Base-by-base conservation (phyloP, 2,888 invertebrate species). In the Caenorhabditis panamensis region DNA sequence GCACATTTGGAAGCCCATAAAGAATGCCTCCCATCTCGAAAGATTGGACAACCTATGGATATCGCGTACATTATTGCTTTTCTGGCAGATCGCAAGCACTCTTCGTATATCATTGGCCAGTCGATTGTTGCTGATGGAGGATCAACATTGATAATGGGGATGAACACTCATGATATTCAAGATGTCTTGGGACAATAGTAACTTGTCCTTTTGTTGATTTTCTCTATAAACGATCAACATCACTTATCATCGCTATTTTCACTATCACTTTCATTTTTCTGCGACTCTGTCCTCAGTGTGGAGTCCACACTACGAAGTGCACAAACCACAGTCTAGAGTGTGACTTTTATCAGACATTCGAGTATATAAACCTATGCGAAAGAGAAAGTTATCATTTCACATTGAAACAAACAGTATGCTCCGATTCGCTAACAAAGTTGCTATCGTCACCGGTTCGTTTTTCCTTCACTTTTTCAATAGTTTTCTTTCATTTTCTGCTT, bases 31-130 rank as follows among this genome's bases (percentile, higher is more conserved):
- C 82, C 82, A 9, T 16, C 22, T 20, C 22, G 56, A 24, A 16
- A n/a, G 4, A 54, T 62, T 9, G 71, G 24, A 6, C 16, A 62
- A 13, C 62, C 62, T 0, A 44, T 56, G 20, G 62, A 71, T n/a
- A 62, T 71, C 44, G 71, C 61, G 3, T 28, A 62, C 22, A 53
- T 71, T 11, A 62, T 62, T 9, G 71, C 62, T 5, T 78, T 78
- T 51, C 59, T 78, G 53, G 69, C 71, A 13, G 69, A 77, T 20
- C 58, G 71, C 22, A 58, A 36, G 18, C 44, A 59, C 0, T 71
- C 77, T n/a, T 69, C 66, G 8, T 71, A 64, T 54, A 83, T 83
- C 20, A 71, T 78, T 37, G 78, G 78, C n/a, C 78, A 78, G 36
- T 53, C 66, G 6, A 71, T 78, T 36, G 66, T 72, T 4, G 78